Conservation (phyloP, 2,797 vertebrate species). For the Pangasius mekongensis region DNA sequence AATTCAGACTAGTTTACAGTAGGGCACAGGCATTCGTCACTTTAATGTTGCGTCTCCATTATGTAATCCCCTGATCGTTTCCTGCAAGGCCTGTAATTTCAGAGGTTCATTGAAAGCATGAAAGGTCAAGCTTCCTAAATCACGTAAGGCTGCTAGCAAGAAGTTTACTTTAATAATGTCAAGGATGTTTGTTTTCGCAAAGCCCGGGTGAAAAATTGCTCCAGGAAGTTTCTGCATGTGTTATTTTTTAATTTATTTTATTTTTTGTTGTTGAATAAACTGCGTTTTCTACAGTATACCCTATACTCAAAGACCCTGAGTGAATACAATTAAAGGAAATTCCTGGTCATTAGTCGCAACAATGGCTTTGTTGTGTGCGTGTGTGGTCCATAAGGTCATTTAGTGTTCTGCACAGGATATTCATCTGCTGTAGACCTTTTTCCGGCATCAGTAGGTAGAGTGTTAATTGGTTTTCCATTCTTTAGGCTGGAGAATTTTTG, state of each 20-base stretch:
- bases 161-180: background rate
- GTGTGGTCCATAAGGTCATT: background rate
- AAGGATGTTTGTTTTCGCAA: background rate
- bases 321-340: constrained; percentile 6
- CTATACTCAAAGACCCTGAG: background rate
- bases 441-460: no score
- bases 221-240: background rate
- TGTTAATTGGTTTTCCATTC: background rate
- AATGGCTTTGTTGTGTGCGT: background rate
- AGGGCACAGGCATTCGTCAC: background rate
- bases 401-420: background rate
- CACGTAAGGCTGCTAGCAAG: background rate
- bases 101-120: background rate
- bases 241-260: background rate
- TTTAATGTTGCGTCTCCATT: constrained; percentile 13
- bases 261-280: background rate
- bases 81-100: background rate
- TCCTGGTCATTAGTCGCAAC: background rate
- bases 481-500: background rate
- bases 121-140: background rate
- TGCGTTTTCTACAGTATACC: background rate
- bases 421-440: background rate
- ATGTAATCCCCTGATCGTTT: background rate
- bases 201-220: background rate
- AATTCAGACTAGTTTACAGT: constrained; percentile 24